Percentiles rank a stretch among this genome's conserved stretches.
phyloP scores from a whole-genome alignment of 2,113 vertebrate genomes.

The Paraplagusia blochii region DNA sequence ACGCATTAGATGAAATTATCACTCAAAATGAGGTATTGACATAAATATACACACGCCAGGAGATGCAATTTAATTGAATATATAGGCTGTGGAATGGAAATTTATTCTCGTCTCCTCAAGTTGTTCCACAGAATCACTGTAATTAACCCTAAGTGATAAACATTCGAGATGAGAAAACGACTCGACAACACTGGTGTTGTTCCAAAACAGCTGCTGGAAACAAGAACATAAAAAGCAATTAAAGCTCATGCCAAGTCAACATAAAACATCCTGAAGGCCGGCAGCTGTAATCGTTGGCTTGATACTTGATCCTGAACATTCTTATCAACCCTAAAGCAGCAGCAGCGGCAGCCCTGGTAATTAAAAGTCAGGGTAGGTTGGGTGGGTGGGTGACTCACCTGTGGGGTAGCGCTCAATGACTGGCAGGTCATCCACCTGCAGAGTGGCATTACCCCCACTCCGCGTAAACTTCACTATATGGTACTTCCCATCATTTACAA shows the following conservation, averaged over 20 bases:
- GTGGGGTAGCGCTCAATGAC: constrained; percentile 97
- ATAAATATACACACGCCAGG: constrained; percentile 16
- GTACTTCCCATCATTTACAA: constrained; percentile 99
- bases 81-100: background rate
- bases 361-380: constrained; percentile 16
- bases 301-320: constrained; percentile 25
- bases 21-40: background rate
- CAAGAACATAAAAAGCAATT: constrained; percentile 63
- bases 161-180: constrained; percentile 13
- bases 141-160: constrained; percentile 27
- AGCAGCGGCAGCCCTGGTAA: constrained; percentile 13
- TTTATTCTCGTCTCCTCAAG: constrained; percentile 4
- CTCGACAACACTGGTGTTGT: constrained; percentile 47
- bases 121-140: constrained; percentile 11
- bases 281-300: constrained; percentile 18
- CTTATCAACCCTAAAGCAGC: constrained; percentile 16
- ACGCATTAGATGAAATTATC: too few species aligned
- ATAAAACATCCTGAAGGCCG: constrained; percentile 55
- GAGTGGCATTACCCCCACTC: constrained; percentile 97
- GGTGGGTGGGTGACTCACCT: constrained; percentile 87
- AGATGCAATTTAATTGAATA: constrained; percentile 9
- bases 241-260: constrained; percentile 67
- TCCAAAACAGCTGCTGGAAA: constrained; percentile 57
- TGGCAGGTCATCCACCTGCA: constrained; percentile 98
- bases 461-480: constrained; percentile 98